Evolutionary conservation across 2,797 vertebrate species (phyloP).

Genomic region (Chloroceryle inda): DNA sequence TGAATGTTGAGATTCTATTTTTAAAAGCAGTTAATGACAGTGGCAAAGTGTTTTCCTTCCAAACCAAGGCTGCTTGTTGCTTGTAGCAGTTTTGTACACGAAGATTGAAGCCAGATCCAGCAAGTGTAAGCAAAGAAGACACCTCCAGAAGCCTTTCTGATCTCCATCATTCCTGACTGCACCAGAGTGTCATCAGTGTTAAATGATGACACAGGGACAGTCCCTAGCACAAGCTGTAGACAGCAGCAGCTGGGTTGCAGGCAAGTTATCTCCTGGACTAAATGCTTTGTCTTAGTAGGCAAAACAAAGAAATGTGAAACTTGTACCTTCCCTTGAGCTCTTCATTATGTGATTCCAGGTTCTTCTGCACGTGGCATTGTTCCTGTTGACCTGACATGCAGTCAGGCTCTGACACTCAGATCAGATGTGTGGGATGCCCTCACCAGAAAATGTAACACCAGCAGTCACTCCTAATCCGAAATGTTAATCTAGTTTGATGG

Average conservation of each 20-base stretch:
- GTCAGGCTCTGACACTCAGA: background rate
- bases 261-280: background rate
- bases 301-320: background rate
- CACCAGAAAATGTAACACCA: background rate
- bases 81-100: background rate
- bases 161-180: background rate
- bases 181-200: background rate
- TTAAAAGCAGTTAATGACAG: conserved; percentile 27
- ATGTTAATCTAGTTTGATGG: background rate
- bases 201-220: background rate
- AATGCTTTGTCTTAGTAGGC: background rate
- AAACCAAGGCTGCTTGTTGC: background rate
- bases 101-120: background rate
- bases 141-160: background rate
- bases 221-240: background rate
- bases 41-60: conserved; percentile 3
- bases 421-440: background rate
- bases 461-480: background rate
- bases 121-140: background rate
- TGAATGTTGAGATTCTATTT: background rate
- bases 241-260: background rate
- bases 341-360: background rate
- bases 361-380: background rate
- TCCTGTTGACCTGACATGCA: background rate
- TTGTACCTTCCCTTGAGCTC: background rate